phyloP scores from a whole-genome alignment of 2,888 invertebrate genomes.

The Corythucha ciliata region DNA sequence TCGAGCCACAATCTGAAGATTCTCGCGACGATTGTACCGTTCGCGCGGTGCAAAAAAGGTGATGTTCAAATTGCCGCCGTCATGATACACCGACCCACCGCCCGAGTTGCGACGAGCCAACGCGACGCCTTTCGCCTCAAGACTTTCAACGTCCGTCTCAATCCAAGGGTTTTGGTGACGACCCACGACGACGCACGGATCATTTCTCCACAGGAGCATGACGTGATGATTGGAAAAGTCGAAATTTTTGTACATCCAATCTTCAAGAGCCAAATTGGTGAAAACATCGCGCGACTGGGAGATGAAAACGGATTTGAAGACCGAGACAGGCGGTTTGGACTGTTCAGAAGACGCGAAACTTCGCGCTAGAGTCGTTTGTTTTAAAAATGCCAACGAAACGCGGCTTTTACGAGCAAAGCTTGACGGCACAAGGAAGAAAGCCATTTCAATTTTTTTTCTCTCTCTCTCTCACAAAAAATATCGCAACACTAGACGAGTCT shows the following conservation, averaged over 20 bases:
- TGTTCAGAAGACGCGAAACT: neutral
- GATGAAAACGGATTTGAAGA: constrained; percentile 79
- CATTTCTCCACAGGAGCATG: constrained; percentile 84
- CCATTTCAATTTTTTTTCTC: too few relatives aligned
- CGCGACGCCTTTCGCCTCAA: constrained; percentile 57
- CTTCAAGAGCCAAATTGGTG: constrained; percentile 89
- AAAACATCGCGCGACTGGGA: constrained; percentile 86
- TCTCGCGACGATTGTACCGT: constrained; percentile 74
- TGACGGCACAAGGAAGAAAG: too few relatives aligned
- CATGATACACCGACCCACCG: constrained; percentile 94
- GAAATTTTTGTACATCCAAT: constrained; percentile 86
- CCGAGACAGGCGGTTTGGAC: neutral
- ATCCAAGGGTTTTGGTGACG: constrained; percentile 95
- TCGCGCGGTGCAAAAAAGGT: constrained; percentile 81
- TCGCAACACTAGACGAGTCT: too few relatives aligned
- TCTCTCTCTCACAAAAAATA: too few relatives aligned
- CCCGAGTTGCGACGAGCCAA: constrained; percentile 88
- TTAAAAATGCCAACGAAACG: too few relatives aligned
- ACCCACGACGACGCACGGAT: constrained; percentile 91
- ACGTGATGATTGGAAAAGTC: constrained; percentile 75
- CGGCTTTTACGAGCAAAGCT: too few relatives aligned
- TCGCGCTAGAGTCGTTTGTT: too few relatives aligned
- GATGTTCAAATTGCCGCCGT: constrained; percentile 83
- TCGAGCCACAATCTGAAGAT: constrained; percentile 75
- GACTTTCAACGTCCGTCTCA: constrained; percentile 69